Evolutionary conservation across 2,113 vertebrate genomes (phyloP), one percentile per base, ranked within the genome.

Genomic region (Stigmatopora argus): DNA sequence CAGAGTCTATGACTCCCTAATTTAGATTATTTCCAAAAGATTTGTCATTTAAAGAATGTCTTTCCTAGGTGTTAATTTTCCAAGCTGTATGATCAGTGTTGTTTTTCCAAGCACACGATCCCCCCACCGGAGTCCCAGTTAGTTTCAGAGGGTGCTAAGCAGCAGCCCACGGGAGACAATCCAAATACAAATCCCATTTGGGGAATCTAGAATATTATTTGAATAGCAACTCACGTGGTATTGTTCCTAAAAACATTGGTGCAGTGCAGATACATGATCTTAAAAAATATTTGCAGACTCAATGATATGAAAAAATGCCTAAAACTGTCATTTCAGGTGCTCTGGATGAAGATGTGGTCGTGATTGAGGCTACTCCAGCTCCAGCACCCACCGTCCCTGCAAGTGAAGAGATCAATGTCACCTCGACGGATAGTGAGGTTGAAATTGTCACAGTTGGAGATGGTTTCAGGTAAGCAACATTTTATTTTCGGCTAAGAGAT

Each of bases 341-440:
- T 80, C 90, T 98, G 68, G 97, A 99, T 84, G 97, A 99, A 90
- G 97, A 99, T 58, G 96, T 99, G 71, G 96, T 99, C 77, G 96
- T 99, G 86, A 99, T 99, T 63, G 97, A 99, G 88, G 91, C 95
- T n/a, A 98, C 94, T 65, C 96, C 96, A 45, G 95, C 95, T 67
- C 95, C 96, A 26, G 94, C 94, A 79, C 84, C 96, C 51, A 90
- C 93, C 65, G 91, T 97, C 66, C 93, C 94, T 78, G 94, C 94
- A 85, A 99, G 94, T 5, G 97, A 99, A 92, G 97, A 99, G 92
- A 99, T 99, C 89, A 99, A 99, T 53, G 97, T 99, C 90, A 99
- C 97, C 81, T 99, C 96, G 80, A 99, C 97, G 7, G 97, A 99
- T 72, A 99, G 97, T 26, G 97, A 99, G 88, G 97, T 99, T 67